Percentiles rank a stretch among this genome's conserved stretches.
phyloP scores from a whole-genome alignment of 2,797 vertebrate genomes.

The Gymnodraco acuticeps region DNA sequence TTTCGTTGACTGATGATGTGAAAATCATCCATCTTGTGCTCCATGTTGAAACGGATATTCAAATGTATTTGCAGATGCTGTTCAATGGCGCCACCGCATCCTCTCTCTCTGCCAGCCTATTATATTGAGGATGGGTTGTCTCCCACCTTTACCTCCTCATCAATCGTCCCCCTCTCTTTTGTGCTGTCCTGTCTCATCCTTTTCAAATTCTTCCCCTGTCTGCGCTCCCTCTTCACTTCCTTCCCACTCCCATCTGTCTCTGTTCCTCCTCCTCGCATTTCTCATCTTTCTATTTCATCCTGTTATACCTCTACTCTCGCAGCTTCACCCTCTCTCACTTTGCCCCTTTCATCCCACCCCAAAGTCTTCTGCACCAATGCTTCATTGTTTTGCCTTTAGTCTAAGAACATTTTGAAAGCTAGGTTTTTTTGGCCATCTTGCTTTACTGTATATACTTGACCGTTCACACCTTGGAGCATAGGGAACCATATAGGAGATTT shows the following conservation, averaged over 20 bases:
- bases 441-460: background rate
- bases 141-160: constrained; percentile 41
- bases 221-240: constrained; percentile 32
- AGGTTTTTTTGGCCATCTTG: background rate
- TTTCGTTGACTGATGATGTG: background rate
- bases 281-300: constrained; percentile 57
- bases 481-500: constrained; percentile 6
- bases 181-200: constrained; percentile 35
- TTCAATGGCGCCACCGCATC: background rate
- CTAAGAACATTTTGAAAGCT: background rate
- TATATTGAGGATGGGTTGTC: constrained; percentile 19
- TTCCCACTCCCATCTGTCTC: constrained; percentile 42
- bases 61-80: constrained; percentile 29
- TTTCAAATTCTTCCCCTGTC: constrained; percentile 43
- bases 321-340: constrained; percentile 21
- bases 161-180: constrained; percentile 40
- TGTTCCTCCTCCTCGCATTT: constrained; percentile 44
- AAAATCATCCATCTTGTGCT: constrained; percentile 21
- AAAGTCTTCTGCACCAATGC: constrained; percentile 17
- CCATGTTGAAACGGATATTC: constrained; percentile 33
- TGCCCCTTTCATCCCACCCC: constrained; percentile 33
- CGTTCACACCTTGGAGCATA: background rate
- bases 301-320: constrained; percentile 52
- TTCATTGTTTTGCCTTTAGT: constrained; percentile 7
- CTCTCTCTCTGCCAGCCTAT: constrained; percentile 29